Conservation (phyloP, 2,797 vertebrate genomes). For the Mus spretus region DNA sequence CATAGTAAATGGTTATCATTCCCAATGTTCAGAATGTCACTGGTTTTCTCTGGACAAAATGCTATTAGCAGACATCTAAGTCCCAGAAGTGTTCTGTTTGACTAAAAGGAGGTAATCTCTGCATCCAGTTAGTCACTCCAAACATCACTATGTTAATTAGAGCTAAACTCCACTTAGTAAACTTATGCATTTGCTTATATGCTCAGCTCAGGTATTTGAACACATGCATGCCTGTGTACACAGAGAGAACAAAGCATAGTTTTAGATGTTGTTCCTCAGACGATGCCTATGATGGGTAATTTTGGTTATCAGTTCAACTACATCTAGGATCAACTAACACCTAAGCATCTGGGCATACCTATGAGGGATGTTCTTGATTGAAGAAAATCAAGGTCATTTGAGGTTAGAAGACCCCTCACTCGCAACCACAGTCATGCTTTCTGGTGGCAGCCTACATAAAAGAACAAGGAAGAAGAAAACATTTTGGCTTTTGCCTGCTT, state of each 20-base stretch:
- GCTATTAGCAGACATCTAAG: neutral
- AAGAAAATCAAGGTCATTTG: neutral
- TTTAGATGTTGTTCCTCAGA: neutral
- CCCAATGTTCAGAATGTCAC: neutral
- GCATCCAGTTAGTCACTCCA: neutral
- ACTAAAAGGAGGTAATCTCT: neutral
- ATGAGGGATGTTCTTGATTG: no score
- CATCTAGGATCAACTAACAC: neutral
- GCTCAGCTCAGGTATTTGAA: neutral
- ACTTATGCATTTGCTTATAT: neutral
- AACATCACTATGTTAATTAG: neutral
- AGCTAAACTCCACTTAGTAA: neutral
- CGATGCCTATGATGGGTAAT: neutral
- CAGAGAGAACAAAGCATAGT: neutral
- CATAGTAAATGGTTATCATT: neutral
- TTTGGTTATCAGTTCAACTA: neutral
- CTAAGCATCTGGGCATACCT: neutral
- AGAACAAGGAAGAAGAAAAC: neutral
- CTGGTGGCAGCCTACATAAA: neutral
- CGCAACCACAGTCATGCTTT: neutral
- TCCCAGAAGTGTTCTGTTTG: neutral
- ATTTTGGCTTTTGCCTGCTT: neutral
- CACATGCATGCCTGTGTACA: neutral
- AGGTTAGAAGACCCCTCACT: neutral
- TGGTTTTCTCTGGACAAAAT: neutral